A percentile compares a stretch with the other conserved stretches of the same genome.
These are phyloP conservation scores for Parazoanthus atlanticus DNA, from an alignment of 92 coral and sea anemone species.

Conservation along the genomic window DNA sequence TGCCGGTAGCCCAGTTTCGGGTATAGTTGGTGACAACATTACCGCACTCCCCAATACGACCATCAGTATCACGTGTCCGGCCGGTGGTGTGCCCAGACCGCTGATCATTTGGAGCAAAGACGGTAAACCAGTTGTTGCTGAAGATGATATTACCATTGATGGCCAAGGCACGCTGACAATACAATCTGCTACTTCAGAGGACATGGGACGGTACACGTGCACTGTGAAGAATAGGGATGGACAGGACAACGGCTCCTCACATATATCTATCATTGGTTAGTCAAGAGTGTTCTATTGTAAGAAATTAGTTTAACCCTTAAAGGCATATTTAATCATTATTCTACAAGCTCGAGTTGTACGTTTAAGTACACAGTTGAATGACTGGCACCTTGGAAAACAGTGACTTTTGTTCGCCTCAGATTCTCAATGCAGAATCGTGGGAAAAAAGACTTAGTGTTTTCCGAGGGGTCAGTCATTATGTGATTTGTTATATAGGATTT, in stretches of 20 bases:
- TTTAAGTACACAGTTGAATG: too few relatives aligned
- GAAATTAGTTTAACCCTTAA: neutral
- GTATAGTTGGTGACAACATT: constrained; percentile 31
- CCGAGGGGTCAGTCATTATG: too few relatives aligned
- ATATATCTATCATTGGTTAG: neutral
- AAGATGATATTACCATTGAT: neutral
- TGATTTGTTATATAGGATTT: too few relatives aligned
- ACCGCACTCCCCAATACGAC: constrained; percentile 45
- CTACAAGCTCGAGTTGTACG: neutral
- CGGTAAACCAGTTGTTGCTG: neutral
- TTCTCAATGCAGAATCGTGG: too few relatives aligned
- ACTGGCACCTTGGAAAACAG: too few relatives aligned
- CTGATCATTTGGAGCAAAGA: constrained; percentile 49
- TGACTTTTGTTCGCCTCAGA: too few relatives aligned
- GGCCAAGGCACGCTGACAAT: neutral
- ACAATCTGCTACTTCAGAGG: neutral
- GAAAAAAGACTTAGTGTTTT: too few relatives aligned
- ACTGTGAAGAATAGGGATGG: neutral
- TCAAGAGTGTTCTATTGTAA: neutral
- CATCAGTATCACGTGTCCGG: constrained; percentile 42
- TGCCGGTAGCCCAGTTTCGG: neutral
- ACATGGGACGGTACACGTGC: neutral
- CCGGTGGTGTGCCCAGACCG: constrained; percentile 49
- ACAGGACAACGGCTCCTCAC: neutral
- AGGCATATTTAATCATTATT: neutral